phyloP scores from a whole-genome alignment of 2,888 invertebrate genomes.

The Plebejus melissa region DNA sequence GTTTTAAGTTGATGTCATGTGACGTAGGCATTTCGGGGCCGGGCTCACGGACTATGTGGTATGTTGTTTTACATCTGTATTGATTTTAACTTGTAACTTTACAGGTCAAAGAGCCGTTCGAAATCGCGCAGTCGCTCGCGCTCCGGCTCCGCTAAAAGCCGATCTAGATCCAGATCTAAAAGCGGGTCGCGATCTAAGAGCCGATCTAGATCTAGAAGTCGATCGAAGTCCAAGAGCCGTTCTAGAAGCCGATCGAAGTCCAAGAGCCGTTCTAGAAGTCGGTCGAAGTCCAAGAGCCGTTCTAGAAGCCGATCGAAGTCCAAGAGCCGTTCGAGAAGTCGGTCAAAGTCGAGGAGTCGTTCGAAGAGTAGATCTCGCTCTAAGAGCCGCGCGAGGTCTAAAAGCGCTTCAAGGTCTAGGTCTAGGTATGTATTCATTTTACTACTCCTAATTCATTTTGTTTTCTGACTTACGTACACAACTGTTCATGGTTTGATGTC shows the following conservation, averaged over 20 bases:
- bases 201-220: conserved; percentile 51
- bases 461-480: no score
- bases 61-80: no score
- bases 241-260: conserved; percentile 57
- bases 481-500: no score
- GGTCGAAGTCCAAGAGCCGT: conserved; percentile 54
- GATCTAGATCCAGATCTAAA: conserved; percentile 51
- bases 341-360: conserved; percentile 53
- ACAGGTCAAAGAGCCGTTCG: conserved; percentile 58
- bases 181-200: conserved; percentile 57
- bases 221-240: conserved; percentile 51
- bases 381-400: conserved; percentile 42
- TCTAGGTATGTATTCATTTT: conserved; percentile 44
- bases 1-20: no score
- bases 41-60: no score
- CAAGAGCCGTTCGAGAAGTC: conserved; percentile 49
- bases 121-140: conserved; percentile 60
- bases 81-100: neutral
- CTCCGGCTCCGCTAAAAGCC: conserved; percentile 48
- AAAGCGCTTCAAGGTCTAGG: conserved; percentile 52
- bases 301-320: conserved; percentile 54
- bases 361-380: conserved; percentile 52
- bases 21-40: no score
- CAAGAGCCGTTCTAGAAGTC: conserved; percentile 50
- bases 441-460: neutral